Evolutionary conservation across 2,113 vertebrate genomes (phyloP).

Genomic region (Xenopus laevis): DNA sequence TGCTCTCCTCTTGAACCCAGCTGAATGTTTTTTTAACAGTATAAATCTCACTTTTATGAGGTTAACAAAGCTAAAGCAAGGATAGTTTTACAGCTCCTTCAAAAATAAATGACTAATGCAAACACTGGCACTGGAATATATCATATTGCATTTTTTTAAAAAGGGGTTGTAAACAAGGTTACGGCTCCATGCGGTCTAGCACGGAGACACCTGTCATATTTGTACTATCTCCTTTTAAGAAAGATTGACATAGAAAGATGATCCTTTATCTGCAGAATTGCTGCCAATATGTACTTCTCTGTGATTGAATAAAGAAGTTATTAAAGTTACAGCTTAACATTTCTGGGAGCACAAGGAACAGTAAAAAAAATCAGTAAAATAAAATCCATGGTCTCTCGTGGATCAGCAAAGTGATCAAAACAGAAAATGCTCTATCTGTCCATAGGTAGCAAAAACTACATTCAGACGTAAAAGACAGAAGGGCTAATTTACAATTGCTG

Average conservation of each 20-base stretch:
- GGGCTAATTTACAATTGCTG: too few species aligned
- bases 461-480: too few species aligned
- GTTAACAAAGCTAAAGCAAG: neutral
- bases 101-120: slow-evolving; percentile 19
- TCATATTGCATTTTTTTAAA: slow-evolving; percentile 19
- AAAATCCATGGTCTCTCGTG: too few species aligned
- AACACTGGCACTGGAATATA: slow-evolving; percentile 7
- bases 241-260: slow-evolving; percentile 29
- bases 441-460: too few species aligned
- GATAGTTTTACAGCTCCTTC: neutral
- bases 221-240: slow-evolving; percentile 18
- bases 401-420: too few species aligned
- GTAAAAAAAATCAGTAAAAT: too few species aligned
- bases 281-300: too few species aligned
- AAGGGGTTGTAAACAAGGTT: slow-evolving; percentile 16
- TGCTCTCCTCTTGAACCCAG: neutral
- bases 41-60: neutral
- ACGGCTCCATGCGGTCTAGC: slow-evolving; percentile 31
- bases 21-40: neutral
- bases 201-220: slow-evolving; percentile 28
- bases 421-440: too few species aligned
- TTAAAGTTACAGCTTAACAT: too few species aligned
- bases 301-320: too few species aligned
- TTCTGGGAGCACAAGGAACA: too few species aligned
- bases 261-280: slow-evolving; percentile 19